These are phyloP conservation scores for Alfaro cultratus DNA, from an alignment of 2,797 vertebrate genomes.

Conservation along the genomic window DNA sequence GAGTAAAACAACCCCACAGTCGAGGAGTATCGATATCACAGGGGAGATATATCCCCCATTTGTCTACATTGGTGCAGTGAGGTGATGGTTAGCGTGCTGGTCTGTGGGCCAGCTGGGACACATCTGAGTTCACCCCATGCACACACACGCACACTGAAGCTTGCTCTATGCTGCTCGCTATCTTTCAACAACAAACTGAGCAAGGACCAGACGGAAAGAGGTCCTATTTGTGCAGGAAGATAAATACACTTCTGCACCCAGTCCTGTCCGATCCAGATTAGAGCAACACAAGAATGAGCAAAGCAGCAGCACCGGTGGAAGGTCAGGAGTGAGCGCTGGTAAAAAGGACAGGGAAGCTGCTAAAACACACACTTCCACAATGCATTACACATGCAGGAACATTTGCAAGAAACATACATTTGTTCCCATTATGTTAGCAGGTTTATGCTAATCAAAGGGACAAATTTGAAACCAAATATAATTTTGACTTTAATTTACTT, in stretches of 20 bases:
- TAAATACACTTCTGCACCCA: constrained; percentile 80
- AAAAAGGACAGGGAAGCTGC: constrained; percentile 70
- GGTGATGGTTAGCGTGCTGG: constrained; percentile 72
- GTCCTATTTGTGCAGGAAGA: constrained; percentile 84
- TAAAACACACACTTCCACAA: constrained; percentile 53
- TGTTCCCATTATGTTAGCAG: constrained; percentile 33
- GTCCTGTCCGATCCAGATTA: constrained; percentile 80
- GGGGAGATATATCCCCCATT: constrained; percentile 68
- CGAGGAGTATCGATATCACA: constrained; percentile 75
- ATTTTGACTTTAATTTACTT: neutral
- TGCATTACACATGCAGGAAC: constrained; percentile 37
- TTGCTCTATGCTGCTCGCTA: constrained; percentile 74
- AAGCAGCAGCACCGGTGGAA: constrained; percentile 72
- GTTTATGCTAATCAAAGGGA: constrained; percentile 11
- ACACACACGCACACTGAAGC: constrained; percentile 47
- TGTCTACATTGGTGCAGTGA: constrained; percentile 70
- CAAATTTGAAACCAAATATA: neutral
- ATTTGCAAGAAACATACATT: constrained; percentile 37
- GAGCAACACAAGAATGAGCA: constrained; percentile 78
- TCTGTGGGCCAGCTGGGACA: constrained; percentile 79
- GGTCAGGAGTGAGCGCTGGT: constrained; percentile 72
- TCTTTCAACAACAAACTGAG: constrained; percentile 86
- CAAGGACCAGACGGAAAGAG: constrained; percentile 82
- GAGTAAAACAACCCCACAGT: constrained; percentile 67
- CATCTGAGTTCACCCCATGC: constrained; percentile 71